phyloP scores from a whole-genome alignment of 1,140 invertebrate species.

The Micrasema longulum region DNA sequence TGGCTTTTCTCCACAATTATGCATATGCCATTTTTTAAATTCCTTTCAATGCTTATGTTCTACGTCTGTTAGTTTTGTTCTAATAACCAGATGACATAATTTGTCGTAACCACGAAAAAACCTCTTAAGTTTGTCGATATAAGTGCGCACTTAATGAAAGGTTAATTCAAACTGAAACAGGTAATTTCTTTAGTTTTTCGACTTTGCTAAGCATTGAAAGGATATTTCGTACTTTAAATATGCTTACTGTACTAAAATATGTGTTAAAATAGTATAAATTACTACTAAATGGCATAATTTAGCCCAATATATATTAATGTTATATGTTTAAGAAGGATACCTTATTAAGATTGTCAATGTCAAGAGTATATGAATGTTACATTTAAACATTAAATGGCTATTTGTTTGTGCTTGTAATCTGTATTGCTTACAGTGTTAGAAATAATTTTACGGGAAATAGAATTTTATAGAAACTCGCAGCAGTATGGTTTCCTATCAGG shows the following conservation, averaged over 20 bases:
- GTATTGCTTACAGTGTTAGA: constrained; percentile 40
- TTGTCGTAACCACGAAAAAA: too few relatives aligned
- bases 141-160: too few relatives aligned
- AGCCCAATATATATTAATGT: constrained; percentile 47
- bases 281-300: constrained; percentile 43
- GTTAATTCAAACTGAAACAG: neutral
- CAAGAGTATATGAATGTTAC: constrained; percentile 41
- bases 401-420: constrained; percentile 49
- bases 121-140: too few relatives aligned
- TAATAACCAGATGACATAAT: too few relatives aligned
- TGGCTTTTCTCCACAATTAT: constrained; percentile 33
- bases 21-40: constrained; percentile 34
- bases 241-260: constrained; percentile 48
- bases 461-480: constrained; percentile 5
- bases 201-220: constrained; percentile 33
- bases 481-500: constrained; percentile 7
- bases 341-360: constrained; percentile 47
- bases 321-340: constrained; percentile 45
- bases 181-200: neutral
- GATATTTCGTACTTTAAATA: constrained; percentile 37
- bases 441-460: constrained; percentile 27
- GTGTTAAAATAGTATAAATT: constrained; percentile 46
- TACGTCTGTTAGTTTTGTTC: neutral
- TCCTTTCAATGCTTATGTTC: constrained; percentile 31
- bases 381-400: constrained; percentile 35